A percentile compares a stretch with the other conserved stretches of the same genome.
Evolutionary conservation across 2,888 invertebrate species (phyloP).

Genomic region (Amphiduros pacificus): DNA sequence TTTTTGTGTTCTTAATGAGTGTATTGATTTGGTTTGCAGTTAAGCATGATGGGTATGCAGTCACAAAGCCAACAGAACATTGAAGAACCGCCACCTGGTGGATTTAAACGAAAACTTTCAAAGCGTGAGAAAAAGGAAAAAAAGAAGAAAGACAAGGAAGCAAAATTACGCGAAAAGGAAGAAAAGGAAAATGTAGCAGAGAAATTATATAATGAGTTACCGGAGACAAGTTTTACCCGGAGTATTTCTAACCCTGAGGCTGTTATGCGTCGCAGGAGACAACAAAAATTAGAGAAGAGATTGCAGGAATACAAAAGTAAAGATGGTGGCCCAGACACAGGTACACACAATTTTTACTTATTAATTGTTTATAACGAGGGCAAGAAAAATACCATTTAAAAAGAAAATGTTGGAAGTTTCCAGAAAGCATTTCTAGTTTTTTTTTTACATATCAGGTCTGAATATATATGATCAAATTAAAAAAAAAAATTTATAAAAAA

Average conservation of each 20-base stretch:
- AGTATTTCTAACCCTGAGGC: conserved; percentile 99
- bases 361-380: too few species aligned
- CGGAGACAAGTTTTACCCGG: conserved; percentile 95
- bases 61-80: too few species aligned
- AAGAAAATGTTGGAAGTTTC: too few species aligned
- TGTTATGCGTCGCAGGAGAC: conserved; percentile 94
- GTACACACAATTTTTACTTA: conserved; percentile 26
- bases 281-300: conserved; percentile 95
- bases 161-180: conserved; percentile 45
- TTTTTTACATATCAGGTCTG: too few species aligned
- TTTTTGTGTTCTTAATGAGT: too few species aligned
- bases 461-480: too few species aligned
- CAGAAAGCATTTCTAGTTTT: too few species aligned
- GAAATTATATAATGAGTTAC: conserved; percentile 72
- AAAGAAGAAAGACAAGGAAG: conserved; percentile 73
- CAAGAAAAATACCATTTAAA: too few species aligned
- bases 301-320: conserved; percentile 80
- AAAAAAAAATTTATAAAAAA: too few species aligned
- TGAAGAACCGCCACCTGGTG: conserved; percentile 19
- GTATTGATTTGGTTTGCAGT: too few species aligned
- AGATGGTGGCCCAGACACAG: conserved; percentile 91
- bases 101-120: conserved; percentile 80
- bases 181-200: conserved; percentile 46
- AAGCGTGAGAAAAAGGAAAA: conserved; percentile 97
- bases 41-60: too few species aligned